Evolutionary conservation across 1,140 invertebrate genomes (phyloP).

Genomic region (Papilio polytes): DNA sequence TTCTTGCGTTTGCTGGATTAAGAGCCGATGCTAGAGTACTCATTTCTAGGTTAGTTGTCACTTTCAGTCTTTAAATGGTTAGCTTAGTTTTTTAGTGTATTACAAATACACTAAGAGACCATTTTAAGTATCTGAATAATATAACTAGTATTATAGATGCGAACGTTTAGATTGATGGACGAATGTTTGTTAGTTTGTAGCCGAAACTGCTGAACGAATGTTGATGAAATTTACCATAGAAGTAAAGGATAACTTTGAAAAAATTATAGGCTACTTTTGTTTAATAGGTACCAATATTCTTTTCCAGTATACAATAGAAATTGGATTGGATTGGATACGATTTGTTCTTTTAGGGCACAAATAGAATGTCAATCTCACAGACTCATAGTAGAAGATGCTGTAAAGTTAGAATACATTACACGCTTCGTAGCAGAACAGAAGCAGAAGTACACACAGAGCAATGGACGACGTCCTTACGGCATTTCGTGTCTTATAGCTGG

Average conservation of each 20-base stretch:
- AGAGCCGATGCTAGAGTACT: slow-evolving; percentile 59
- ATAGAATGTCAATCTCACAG: slow-evolving; percentile 61
- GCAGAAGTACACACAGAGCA: slow-evolving; percentile 99
- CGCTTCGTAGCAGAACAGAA: slow-evolving; percentile 81
- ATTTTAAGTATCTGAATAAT: not conserved
- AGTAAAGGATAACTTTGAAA: too few species aligned
- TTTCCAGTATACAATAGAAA: too few species aligned
- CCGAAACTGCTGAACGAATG: too few species aligned
- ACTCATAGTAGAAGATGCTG: slow-evolving; percentile 56
- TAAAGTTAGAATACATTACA: slow-evolving; percentile 57
- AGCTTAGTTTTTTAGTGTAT: too few species aligned
- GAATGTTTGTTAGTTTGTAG: too few species aligned
- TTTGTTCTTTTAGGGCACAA: slow-evolving; percentile 48
- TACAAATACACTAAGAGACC: too few species aligned
- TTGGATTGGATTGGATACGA: too few species aligned
- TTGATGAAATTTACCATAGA: too few species aligned
- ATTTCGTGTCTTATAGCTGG: slow-evolving; percentile 98
- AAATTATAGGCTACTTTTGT: too few species aligned
- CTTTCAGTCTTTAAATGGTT: not conserved
- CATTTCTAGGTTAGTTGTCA: slow-evolving; percentile 47
- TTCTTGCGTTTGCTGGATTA: slow-evolving; percentile 55
- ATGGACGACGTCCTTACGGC: slow-evolving; percentile 98
- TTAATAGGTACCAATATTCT: not conserved
- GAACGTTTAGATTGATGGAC: too few species aligned
- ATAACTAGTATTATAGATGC: too few species aligned